These are phyloP conservation scores for Rissa tridactyla DNA, from an alignment of 2,113 vertebrate species.

Conservation along the genomic window DNA sequence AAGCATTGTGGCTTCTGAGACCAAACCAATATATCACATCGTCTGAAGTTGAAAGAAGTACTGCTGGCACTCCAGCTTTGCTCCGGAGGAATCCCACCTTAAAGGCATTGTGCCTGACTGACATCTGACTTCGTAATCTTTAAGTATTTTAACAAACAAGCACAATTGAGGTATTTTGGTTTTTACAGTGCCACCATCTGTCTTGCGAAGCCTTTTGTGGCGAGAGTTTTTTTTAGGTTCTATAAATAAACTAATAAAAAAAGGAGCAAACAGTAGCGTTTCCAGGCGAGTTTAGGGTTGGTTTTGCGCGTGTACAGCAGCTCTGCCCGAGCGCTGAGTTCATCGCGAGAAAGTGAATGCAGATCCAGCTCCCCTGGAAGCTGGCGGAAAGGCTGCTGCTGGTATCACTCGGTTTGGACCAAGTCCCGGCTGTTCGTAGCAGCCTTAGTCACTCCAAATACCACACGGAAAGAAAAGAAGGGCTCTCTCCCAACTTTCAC, in stretches of 20 bases:
- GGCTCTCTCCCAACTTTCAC: background rate
- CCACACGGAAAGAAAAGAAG: background rate
- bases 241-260: background rate
- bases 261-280: background rate
- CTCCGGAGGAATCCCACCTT: background rate
- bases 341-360: background rate
- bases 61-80: background rate
- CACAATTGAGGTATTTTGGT: background rate
- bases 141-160: background rate
- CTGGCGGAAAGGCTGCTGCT: background rate
- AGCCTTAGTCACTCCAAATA: background rate
- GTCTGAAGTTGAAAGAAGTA: background rate
- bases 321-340: background rate
- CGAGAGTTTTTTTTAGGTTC: background rate
- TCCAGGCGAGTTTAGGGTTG: background rate
- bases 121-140: background rate
- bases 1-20: slow-evolving; percentile 61
- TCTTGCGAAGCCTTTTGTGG: background rate
- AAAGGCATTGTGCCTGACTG: background rate
- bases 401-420: background rate
- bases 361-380: background rate
- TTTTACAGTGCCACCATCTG: background rate
- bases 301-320: fast-evolving
- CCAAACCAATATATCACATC: slow-evolving; percentile 24
- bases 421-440: background rate